Conservation (phyloP, 2,797 vertebrate species). For the Epinephelus malabaricus region DNA sequence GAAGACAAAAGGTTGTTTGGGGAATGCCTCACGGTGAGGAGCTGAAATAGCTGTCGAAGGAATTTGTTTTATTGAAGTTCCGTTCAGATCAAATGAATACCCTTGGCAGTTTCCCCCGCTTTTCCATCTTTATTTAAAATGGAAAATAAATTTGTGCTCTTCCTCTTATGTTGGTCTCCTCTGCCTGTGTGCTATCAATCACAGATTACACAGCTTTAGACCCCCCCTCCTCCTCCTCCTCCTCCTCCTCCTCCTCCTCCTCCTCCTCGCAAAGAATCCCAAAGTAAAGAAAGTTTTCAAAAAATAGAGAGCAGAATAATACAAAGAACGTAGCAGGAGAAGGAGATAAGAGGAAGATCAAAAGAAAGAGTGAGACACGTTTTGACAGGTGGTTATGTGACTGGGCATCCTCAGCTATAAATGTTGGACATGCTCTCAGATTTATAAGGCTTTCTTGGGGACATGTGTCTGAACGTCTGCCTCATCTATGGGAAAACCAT, state of each 20-base stretch:
- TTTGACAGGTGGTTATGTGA: constrained; percentile 77
- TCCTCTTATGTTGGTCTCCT: constrained; percentile 42
- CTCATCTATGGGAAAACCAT: constrained; percentile 64
- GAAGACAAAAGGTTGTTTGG: constrained; percentile 80
- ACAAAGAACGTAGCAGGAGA: constrained; percentile 8
- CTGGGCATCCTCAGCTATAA: constrained; percentile 58
- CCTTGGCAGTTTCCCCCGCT: constrained; percentile 58
- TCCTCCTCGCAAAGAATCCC: constrained; percentile 13
- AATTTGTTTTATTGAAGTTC: constrained; percentile 83
- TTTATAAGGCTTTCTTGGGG: constrained; percentile 70
- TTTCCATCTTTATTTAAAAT: constrained; percentile 78
- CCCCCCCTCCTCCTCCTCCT: background rate
- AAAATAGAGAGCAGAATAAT: constrained; percentile 26
- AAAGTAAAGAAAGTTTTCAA: constrained; percentile 35
- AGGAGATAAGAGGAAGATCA: constrained; percentile 54
- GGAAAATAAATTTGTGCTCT: constrained; percentile 69
- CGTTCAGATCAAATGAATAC: constrained; percentile 78
- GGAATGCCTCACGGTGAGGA: constrained; percentile 70
- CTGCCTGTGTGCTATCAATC: constrained; percentile 70
- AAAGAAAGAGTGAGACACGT: constrained; percentile 63
- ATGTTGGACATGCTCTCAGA: constrained; percentile 70
- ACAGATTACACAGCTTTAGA: constrained; percentile 39
- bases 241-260: background rate
- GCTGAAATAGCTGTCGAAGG: constrained; percentile 79
- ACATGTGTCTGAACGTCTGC: constrained; percentile 59